Base-by-base conservation (phyloP, 2,888 invertebrate genomes). In the Crioceris asparagi region DNA sequence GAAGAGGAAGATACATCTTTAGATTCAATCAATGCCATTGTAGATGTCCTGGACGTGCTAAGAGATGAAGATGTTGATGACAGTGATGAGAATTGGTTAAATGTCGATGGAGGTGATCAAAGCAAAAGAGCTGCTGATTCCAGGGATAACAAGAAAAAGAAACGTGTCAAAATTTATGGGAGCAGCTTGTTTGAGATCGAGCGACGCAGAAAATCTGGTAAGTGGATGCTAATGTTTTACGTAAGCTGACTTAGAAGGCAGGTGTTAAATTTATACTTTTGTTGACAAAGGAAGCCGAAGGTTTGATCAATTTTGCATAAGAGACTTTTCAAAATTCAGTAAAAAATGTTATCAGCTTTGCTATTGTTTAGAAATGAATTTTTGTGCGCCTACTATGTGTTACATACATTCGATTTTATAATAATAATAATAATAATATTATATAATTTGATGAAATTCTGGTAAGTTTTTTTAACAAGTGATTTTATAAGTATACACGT, bases 101-200 rank as follows among this genome's bases (percentile, higher is more conserved):
- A 32, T 17, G 10, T 16, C 10, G 32, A 32, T 10, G 32, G 18
- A 17, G 16, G 17, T 10, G 17, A 32, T 17, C 10, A 32, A 10
- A 19, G 32, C 4, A 32, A 32, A 19, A n/a, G 17, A 32, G 32
- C 23, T 14, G 32, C 4, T 12, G 38, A 38, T 32, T 25, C 16
- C 2, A 42, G 39, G 23, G 35, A 30, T 15, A 39, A 39, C 26
- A 36, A 32, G 17, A 32, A 32, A 19, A 32, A 32, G 17, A 32
- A 25, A 14, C 8, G 34, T 3, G 21, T 25, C 12, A 27, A 27
- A 27, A 27, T 27, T 11, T 27, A 14, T 11, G 27, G 27, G 15
- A 27, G 27, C 15, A 15, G 27, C 12, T 27, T 27, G 4, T 14
- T 27, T 11, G 27, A 15, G 2, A 7, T 27, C 15, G 27, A 27